Evolutionary conservation across 2,888 invertebrate species (phyloP), one percentile per base, ranked within the genome.

Genomic region (Balanococcus diminutus): DNA sequence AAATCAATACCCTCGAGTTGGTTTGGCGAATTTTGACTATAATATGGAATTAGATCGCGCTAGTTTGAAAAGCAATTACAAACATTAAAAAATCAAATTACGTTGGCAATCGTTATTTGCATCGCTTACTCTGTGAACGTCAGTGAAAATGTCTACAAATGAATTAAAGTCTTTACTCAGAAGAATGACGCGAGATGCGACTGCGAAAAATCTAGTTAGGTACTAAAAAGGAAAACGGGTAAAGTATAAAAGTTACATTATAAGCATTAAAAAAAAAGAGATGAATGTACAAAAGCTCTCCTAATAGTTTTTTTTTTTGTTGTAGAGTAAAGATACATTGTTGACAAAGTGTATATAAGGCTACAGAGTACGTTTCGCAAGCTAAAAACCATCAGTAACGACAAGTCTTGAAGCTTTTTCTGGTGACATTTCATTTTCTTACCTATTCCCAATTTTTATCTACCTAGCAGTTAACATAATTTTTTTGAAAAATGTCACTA

Each of bases 391-490:
- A 56, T 56, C 56, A 56, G 56, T 56, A 56, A 56, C 22, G 56
- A 56, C 56, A 56, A 56, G 56, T 56, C 56, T 56, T 56, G 56
- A 22, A 19, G 56, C 56, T 22, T 56, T 56, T 56, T 19, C 22
- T 56, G 22, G 56, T 56, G 56, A 56, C 56, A 56, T 56, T 56
- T 56, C 56, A 56, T 56, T 56, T 56, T 56, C 56, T 22, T 56
- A 56, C 56, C 56, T 56, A 56, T 56, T 56, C 22, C 56, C 56
- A 56, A 56, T 56, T 56, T 56, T 56, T 56, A 56, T 56, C 56
- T 56, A 9, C 56, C 22, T 22, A 56, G 56, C 22, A 56, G 56
- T 56, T 6, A 8, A 22, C 56, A 56, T 56, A 56, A 56, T 8
- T 56, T 56, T 22, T 22, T 22, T 9, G 22, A 56, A 56, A 51